A percentile compares a stretch with the other conserved stretches of the same genome.
These are phyloP conservation scores for Archegozetes longisetosus DNA, from an alignment of 1,140 invertebrate genomes.

Conservation along the genomic window DNA sequence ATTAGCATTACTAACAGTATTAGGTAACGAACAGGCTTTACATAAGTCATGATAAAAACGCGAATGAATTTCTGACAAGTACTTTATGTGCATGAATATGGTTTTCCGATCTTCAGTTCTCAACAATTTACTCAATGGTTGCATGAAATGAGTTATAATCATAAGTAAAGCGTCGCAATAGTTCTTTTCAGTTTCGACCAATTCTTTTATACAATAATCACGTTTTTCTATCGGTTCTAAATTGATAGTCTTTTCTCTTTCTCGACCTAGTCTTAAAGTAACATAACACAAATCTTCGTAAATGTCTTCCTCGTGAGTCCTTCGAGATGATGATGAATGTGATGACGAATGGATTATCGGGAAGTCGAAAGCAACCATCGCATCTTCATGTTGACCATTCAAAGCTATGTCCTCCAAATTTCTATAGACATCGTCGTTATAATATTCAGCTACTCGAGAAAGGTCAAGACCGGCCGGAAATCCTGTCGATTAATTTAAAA, in stretches of 20 bases:
- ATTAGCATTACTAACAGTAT: neutral
- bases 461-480: no score
- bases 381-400: no score
- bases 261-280: conserved; percentile 37
- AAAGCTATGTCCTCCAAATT: no score
- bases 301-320: conserved; percentile 57
- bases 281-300: conserved; percentile 76
- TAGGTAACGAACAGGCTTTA: conserved; percentile 46
- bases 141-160: conserved; percentile 45
- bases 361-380: no score
- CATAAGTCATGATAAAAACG: conserved; percentile 60
- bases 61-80: conserved; percentile 67
- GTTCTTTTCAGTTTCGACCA: conserved; percentile 91
- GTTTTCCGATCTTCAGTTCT: conserved; percentile 51
- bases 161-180: conserved; percentile 85
- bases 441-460: no score
- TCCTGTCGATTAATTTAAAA: no score
- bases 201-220: conserved; percentile 86
- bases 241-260: neutral
- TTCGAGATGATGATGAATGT: neutral
- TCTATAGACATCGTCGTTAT: no score
- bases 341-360: no score
- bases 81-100: conserved; percentile 78
- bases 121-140: conserved; percentile 44
- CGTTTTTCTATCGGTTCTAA: conserved; percentile 48